Base-by-base conservation (phyloP, 2,888 invertebrate species). In the Pachydiplax longipennis region DNA sequence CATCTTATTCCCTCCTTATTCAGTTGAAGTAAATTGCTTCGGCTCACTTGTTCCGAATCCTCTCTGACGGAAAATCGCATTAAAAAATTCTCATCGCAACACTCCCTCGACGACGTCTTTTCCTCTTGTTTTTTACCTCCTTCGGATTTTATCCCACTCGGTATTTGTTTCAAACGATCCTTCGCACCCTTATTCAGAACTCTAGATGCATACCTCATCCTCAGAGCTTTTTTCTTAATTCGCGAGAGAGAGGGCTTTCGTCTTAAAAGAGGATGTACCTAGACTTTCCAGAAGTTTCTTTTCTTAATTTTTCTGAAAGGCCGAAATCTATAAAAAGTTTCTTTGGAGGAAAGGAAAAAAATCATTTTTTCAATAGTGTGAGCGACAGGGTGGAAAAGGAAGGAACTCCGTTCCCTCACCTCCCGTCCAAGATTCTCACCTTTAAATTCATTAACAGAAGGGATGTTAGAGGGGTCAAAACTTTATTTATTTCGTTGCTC, bases 391-490 rank as follows among this genome's bases (percentile, higher is more conserved):
- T 61, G 87, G 87, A 65, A 87, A 87, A 87, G 58, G 87, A 61
- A 58, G 25, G 44, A 44, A 44, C 44, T 53, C 53, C 83, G 5
- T 37, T 22, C 81, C 25, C 48, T 65, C 61, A 15, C 61, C n/a
- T 18, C 87, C 12, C 37, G 3, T 61, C 65, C 35, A 87, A 87
- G 61, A 61, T 87, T 87, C 87, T 87, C 65, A 87, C 87, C 87
- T 87, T 87, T 87, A 87, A 87, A 87, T 87, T 87, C 87, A 87
- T 87, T 87, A 87, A 87, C 61, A 37, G 65, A 37, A 87, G 87
- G 61, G 87, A 87, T 87, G 40, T 61, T 15, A 61, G 87, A 37
- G 35, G 37, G 31, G 31, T 22, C 87, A 58, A 87, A 87, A 53
- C 61, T 61, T 87, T 65, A 25, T 73, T 73, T 73, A 25, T 73